Percentiles rank a stretch among this genome's conserved stretches.
phyloP scores from a whole-genome alignment of 2,888 invertebrate species.

The Tetheella fluctuosa region DNA sequence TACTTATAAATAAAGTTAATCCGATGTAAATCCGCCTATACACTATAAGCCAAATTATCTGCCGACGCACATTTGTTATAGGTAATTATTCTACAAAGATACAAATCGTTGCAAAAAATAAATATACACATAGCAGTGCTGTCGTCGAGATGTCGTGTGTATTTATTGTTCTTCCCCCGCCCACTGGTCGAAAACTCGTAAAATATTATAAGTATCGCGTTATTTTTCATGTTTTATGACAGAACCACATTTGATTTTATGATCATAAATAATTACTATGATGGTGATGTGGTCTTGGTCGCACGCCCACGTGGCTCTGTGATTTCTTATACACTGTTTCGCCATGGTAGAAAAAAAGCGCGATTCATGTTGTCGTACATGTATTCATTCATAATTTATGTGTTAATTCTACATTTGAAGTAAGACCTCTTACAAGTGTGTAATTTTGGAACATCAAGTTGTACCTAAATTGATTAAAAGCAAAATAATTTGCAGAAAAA shows the following conservation, averaged over 20 bases:
- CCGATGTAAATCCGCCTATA: background rate
- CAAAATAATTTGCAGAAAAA: no score
- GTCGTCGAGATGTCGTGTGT: slow-evolving; percentile 31
- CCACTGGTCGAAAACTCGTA: slow-evolving; percentile 36
- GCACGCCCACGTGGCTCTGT: slow-evolving; percentile 21
- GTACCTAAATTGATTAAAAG: no score
- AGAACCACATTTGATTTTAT: slow-evolving; percentile 48
- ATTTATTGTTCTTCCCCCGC: slow-evolving; percentile 43
- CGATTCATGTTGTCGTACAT: background rate
- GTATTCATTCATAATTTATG: no score
- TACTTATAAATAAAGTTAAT: background rate
- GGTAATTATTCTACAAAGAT: slow-evolving; percentile 1
- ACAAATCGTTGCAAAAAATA: slow-evolving; percentile 29
- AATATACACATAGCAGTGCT: slow-evolving; percentile 22
- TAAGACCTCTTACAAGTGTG: background rate
- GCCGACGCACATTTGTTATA: background rate
- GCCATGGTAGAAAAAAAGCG: slow-evolving; percentile 2
- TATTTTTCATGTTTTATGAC: slow-evolving; percentile 60
- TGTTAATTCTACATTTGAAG: no score
- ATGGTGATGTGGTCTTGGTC: slow-evolving; percentile 29
- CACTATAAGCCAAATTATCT: slow-evolving; percentile 1
- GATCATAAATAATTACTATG: slow-evolving; percentile 56
- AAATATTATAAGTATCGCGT: slow-evolving; percentile 48
- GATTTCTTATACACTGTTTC: slow-evolving; percentile 13
- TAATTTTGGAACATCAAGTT: no score